Evolutionary conservation across 2,797 vertebrate genomes (phyloP), one percentile per base, ranked within the genome.

Genomic region (Pteronotus mesoamericanus): DNA sequence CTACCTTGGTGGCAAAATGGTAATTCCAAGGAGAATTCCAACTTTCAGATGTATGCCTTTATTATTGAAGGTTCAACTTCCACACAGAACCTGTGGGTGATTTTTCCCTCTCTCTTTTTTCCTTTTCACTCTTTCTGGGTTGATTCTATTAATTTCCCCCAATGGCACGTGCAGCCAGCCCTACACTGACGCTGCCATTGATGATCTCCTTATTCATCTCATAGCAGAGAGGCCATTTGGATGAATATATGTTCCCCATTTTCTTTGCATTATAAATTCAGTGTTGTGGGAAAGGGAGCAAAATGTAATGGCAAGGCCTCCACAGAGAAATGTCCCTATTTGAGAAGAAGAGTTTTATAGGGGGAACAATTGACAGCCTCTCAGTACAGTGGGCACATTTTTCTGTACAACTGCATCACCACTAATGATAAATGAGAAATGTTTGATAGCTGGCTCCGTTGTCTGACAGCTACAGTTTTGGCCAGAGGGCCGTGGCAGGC

Each of bases 381-480:
- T 98, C 98, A 98, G 98, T 98, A 98, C 97, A 98, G 98, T 98
- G 98, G 98, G 98, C 98, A 98, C 98, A 98, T 98, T 98, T 98
- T 98, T 98, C 98, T 98, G 98, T 98, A 98, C 98, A 98, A 98
- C 98, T 98, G 98, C 98, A 98, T 99, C 98, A 97, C 98, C 96
- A 87, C 98, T 98, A 99, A 98, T 99, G 98, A 98, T 98, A 99
- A 99, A 99, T 98, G 98, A 98, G 97, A 98, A 98, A 98, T 98
- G 98, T 98, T 98, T 98, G 98, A 99, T 99, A 98, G 98, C 98
- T 98, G 98, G 98, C 98, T 98, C 97, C 86, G 37, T 98, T 98
- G 98, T 98, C 98, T 99, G 99, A 99, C 99, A 99, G 98, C 98
- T 99, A 99, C 98, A 99, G 98, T 99, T 99, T 98, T 99, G 99